These are phyloP conservation scores for Nothoprocta pentlandii DNA, from an alignment of 2,113 vertebrate species.

Conservation along the genomic window DNA sequence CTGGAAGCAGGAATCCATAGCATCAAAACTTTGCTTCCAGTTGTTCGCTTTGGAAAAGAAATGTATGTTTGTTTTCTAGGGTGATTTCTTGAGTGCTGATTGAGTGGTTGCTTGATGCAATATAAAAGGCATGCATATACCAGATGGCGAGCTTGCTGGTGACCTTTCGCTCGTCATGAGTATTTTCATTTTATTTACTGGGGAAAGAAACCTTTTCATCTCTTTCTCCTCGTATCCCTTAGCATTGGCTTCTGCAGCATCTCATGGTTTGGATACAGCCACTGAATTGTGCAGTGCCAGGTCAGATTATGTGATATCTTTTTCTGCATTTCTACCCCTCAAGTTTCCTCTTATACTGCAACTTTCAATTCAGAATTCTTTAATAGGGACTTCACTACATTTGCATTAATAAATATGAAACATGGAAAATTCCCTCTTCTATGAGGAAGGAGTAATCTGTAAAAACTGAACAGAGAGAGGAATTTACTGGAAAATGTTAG, in stretches of 20 bases:
- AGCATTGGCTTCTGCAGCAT: background rate
- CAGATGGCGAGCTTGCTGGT: background rate
- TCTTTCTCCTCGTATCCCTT: background rate
- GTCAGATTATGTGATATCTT: background rate
- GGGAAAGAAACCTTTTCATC: background rate
- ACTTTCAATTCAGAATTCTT: background rate
- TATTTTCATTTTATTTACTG: background rate
- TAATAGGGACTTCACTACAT: background rate
- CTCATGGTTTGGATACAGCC: background rate
- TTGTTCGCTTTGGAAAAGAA: background rate
- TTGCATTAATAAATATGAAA: background rate
- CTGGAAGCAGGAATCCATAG: background rate
- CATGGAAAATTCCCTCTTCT: background rate
- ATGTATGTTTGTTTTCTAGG: background rate
- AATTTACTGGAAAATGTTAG: background rate
- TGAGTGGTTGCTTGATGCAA: background rate
- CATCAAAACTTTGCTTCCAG: background rate
- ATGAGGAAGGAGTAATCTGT: background rate
- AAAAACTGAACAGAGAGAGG: background rate
- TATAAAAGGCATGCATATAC: background rate
- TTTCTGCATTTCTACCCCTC: background rate
- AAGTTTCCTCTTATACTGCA: background rate
- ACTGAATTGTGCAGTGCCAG: background rate
- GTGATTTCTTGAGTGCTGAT: background rate
- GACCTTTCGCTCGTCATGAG: background rate